Evolutionary conservation across 2,888 invertebrate genomes (phyloP), one percentile per base, ranked within the genome.

Genomic region (Homarus gammarus): DNA sequence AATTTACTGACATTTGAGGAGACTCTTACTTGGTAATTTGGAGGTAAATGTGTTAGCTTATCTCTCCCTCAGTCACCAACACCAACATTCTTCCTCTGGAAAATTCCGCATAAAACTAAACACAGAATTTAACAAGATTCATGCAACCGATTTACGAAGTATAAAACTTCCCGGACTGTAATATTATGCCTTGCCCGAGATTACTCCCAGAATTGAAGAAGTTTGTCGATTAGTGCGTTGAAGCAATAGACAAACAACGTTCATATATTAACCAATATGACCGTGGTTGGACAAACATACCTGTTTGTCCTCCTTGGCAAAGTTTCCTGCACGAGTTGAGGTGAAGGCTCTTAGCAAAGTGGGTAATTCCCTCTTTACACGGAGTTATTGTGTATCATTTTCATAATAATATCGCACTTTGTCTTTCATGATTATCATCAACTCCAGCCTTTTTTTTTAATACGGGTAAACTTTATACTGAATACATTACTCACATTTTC

Each of bases 201-300:
- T 64, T 64, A 27, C 64, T 64, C 64, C 2, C 64, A 12, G 64
- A 27, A 64, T 64, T 64, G 64, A 64, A 64, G 64, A 64, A 64
- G 64, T 64, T 64, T 64, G 64, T 64, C 64, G 64, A 64, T 64
- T 64, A 64, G 64, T 27, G 64, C 8, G 64, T n/a, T n/a, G 64
- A 64, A 64, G 64, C 22, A 6, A 22, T 27, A 27, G 64, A 64
- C 64, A 64, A 64, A 64, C 64, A 27, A n/a, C n/a, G 64, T 64
- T 64, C 64, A 64, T 27, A 22, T 64, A 64, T 64, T 64, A 64
- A 27, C 64, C 27, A 64, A 64, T 64, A 64, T 64, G 64, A 64
- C n/a, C 64, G 64, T n/a, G 27, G 64, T 27, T 56, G 64, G 64
- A 64, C 64, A 64, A 64, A 64, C 64, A 64, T 27, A 22, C 64